Base-by-base conservation (phyloP, 2,797 vertebrate genomes). In the Chelon labrosus region DNA sequence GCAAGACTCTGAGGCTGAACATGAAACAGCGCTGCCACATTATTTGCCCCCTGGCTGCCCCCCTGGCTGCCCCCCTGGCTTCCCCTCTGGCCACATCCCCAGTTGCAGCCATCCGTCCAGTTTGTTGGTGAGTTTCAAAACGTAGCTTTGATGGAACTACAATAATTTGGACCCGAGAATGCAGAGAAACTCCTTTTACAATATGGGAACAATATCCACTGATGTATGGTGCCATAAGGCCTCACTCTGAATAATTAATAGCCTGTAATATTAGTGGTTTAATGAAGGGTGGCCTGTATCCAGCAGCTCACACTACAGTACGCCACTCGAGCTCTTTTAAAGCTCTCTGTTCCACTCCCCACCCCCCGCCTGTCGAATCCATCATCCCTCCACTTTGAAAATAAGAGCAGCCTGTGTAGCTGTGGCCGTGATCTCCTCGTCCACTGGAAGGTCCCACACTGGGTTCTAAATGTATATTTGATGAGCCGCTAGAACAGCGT, bases 201-300 rank as follows among this genome's bases (percentile, higher is more conserved):
- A 50, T 75, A 35, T 20, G 11, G 49, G 55, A 79, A 66, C 37
- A 56, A 75, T 75, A 65, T 60, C 52, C 52, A 27, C 14, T 86
- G 79, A 86, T 80, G 62, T 75, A 84, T 51, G 55, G 39, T 79
- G 81, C 82, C 71, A 74, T 75, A 60, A 78, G 69, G 19, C 67
- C 66, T 58, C 10, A 41, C 49, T 64, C 50, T 90, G 62, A 90
- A 89, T 89, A 75, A 85, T 89, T 87, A 84, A 89, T 85, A 59
- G 44, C 39, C 49, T 70, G 46, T 77, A 80, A 80, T 85, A 79
- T 85, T 79, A 72, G 79, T 49, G 61, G 63, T 70, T 73, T 85
- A 83, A 87, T 86, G 75, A 86, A 74, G 71, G 60, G 75, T 16
- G 56, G 64, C 65, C 56, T 46, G 65, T 70, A 70, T 79, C 65